Evolutionary conservation across 2,888 invertebrate genomes (phyloP), one percentile per base, ranked within the genome.

Genomic region (Ganaspis brasiliensis): DNA sequence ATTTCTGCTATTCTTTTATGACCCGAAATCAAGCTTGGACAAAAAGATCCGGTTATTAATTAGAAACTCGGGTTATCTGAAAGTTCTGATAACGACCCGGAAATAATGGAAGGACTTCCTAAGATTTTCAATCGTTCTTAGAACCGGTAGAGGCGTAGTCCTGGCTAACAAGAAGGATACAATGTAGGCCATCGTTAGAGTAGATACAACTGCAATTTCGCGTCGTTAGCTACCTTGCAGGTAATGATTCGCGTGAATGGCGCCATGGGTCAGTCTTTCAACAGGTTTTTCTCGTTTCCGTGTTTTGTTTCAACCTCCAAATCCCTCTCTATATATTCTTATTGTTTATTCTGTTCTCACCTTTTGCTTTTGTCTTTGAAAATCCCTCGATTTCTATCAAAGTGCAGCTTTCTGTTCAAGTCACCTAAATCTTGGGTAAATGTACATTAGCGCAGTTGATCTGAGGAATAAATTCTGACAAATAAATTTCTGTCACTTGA

Each of bases 81-180:
- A n/a, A n/a, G 6, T 19, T 67, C 14, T 14, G 45, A 37, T 21
- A 40, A 37, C 21, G 24, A 67, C 67, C 67, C 67, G 67, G 67
- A 67, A 67, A 19, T 21, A 14, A n/a, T 19, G 40, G 40, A 67
- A 67, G 67, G 63, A 63, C 37, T 61, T 61, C 61, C 61, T 19
- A 35, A 5, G 21, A 37, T 63, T 67, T 37, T 24, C 67, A 40
- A 67, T 67, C 67, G 67, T 67, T 40, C 67, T 67, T 67, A 67
- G 40, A 67, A 67, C 67, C 67, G 67, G 67, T 67, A 67, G 67
- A n/a, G 67, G 67, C 67, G 67, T 67, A 67, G 67, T 67, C 45
- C 67, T 67, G 24, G 67, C 37, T 40, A 63, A 40, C 63, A 63
- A 63, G 63, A 37, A 63, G 21, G 63, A 63, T 63, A 37, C 67